Percentiles rank a stretch among this genome's conserved stretches.
phyloP scores from a whole-genome alignment of 2,888 invertebrate genomes.

The Phortica magna region DNA sequence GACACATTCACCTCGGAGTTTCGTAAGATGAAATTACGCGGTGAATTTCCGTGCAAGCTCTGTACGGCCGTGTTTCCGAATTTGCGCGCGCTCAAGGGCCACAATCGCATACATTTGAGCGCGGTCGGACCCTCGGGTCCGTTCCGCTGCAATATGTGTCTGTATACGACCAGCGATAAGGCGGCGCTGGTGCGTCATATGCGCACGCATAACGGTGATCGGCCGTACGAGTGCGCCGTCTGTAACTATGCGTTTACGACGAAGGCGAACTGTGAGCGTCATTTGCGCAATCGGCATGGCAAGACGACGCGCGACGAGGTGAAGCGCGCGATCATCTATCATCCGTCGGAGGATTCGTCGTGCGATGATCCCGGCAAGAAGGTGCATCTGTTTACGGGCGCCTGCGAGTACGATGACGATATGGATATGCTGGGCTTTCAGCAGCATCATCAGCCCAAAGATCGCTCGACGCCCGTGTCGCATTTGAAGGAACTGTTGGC shows the following conservation, averaged over 20 bases:
- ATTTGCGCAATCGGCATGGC: constrained; percentile 93
- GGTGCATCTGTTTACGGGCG: constrained; percentile 78
- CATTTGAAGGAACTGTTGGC: constrained; percentile 79
- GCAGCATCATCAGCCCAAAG: constrained; percentile 67
- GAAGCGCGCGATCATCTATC: constrained; percentile 91
- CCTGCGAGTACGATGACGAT: constrained; percentile 78
- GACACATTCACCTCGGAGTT: constrained; percentile 91
- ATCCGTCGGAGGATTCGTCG: constrained; percentile 90
- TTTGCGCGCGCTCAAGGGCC: constrained; percentile 92
- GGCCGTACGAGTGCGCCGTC: constrained; percentile 96
- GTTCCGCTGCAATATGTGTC: constrained; percentile 95
- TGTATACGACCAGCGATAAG: constrained; percentile 90
- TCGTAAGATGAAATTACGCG: constrained; percentile 91
- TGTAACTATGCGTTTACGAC: constrained; percentile 98
- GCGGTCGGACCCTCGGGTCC: constrained; percentile 86
- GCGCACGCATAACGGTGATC: constrained; percentile 95
- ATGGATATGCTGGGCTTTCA: constrained; percentile 15
- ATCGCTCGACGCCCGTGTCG: constrained; percentile 77
- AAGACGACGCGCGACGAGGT: constrained; percentile 92
- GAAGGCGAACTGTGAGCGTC: constrained; percentile 97
- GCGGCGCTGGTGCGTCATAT: constrained; percentile 94
- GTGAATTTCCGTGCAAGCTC: constrained; percentile 93
- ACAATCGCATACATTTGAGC: constrained; percentile 91
- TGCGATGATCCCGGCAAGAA: constrained; percentile 84
- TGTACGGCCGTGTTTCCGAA: constrained; percentile 93